Conservation (phyloP, 1,140 invertebrate genomes). For the Cydia amplana region DNA sequence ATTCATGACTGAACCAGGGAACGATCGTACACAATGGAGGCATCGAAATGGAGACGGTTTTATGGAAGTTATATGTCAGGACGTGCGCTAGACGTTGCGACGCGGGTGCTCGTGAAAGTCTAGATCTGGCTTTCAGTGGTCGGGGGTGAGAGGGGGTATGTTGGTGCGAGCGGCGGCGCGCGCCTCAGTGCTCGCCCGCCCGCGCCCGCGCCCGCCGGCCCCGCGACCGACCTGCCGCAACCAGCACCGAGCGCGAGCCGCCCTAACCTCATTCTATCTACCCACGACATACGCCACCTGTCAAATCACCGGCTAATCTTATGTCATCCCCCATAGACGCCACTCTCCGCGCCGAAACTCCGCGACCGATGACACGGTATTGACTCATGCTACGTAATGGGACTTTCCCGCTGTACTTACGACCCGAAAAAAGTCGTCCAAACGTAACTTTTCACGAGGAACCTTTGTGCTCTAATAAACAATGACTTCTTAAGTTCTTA, state of each 20-base stretch:
- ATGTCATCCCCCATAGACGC: conserved; percentile 18
- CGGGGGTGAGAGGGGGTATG: conserved; percentile 47
- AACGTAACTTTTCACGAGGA: conserved; percentile 1
- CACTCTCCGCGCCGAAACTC: conserved; percentile 1
- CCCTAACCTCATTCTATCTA: conserved; percentile 65
- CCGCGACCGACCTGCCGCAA: conserved; percentile 56
- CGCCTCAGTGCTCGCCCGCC: conserved; percentile 71
- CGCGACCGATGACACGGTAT: conserved; percentile 23
- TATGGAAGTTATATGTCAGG: conserved; percentile 24
- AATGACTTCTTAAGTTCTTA: not conserved
- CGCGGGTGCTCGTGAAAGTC: conserved; percentile 50
- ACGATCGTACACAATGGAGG: not conserved
- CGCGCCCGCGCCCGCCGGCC: conserved; percentile 69
- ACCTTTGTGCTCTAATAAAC: conserved; percentile 2
- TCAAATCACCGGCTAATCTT: conserved; percentile 46
- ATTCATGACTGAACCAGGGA: conserved; percentile 22
- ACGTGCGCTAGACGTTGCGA: conserved; percentile 28
- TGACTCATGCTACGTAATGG: conserved; percentile 24
- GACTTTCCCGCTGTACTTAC: not conserved
- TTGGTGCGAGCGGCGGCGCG: conserved; percentile 52
- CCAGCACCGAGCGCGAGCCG: conserved; percentile 42
- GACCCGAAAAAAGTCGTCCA: not conserved
- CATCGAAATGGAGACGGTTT: conserved; percentile 12
- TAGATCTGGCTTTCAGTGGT: conserved; percentile 46
- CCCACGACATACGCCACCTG: conserved; percentile 54